Evolutionary conservation across 2,113 vertebrate species (phyloP).

Genomic region (Malaclemys terrapin): DNA sequence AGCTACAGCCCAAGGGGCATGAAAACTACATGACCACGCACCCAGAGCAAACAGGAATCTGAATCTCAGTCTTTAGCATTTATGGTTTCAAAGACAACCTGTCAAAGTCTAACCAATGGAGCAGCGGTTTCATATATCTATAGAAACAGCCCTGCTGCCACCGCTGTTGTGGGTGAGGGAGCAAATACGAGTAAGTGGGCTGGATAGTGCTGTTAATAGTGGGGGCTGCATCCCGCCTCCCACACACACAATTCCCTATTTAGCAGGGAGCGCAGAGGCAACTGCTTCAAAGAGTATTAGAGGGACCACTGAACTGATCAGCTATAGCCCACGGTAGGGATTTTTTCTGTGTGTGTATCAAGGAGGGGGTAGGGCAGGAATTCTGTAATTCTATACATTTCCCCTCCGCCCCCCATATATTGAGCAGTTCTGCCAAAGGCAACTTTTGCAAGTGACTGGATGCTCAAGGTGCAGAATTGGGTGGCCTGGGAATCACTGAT

Average conservation of each 20-base stretch:
- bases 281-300: neutral
- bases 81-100: neutral
- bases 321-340: neutral
- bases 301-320: neutral
- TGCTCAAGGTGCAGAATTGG: neutral
- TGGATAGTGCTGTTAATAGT: neutral
- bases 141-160: accelerated
- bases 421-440: neutral
- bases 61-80: neutral
- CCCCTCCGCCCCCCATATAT: neutral
- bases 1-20: neutral
- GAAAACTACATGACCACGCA: neutral
- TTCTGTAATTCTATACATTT: neutral
- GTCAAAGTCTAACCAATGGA: accelerated
- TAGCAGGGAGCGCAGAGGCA: neutral
- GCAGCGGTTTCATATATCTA: accelerated
- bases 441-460: neutral
- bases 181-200: accelerated
- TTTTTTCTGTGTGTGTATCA: neutral
- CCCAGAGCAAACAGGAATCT: neutral
- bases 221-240: neutral
- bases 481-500: neutral
- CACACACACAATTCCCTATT: neutral
- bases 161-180: accelerated
- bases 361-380: neutral